Base-by-base conservation (phyloP, 2,797 vertebrate species). In the Tenualosa thibaudeaui region DNA sequence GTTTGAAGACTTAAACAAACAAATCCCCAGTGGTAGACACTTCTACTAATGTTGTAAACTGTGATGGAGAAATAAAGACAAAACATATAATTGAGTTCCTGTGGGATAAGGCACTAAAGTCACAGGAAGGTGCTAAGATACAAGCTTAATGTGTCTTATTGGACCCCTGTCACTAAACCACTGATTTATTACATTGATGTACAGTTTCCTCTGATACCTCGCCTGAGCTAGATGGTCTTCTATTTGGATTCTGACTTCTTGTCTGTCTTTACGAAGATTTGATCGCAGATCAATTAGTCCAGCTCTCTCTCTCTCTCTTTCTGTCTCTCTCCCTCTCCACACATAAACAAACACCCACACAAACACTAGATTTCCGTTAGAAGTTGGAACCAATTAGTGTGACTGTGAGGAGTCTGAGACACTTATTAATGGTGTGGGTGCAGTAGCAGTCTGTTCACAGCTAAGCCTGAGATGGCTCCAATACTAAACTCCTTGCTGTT, bases 361-460 rank as follows among this genome's bases (percentile, higher is more conserved):
- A 43, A 7, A 31, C 53, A 31, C 51, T 71, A 84, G 54, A 60
- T 51, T n/a, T 43, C 31, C 50, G 87, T 93, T 91, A 85, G 84
- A 91, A 92, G 88, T 90, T 87, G 91, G 92, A 90, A 89, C 93
- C 94, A 95, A 96, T 95, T 95, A 95, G 93, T 87, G 87, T 89
- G 89, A 91, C 37, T 90, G 90, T 86, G 87, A 87, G 75, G 86
- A 86, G 81, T 84, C 82, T 86, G 86, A 89, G 90, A 89, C 88
- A 89, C 91, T 95, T 94, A 95, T 95, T 95, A 94, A 92, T 88
- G 89, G 91, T 94, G 93, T 90, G 93, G 92, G 91, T 93, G 87
- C 85, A 89, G 8, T 89, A 89, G 90, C 90, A 93, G 91, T 92
- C 92, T 93, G 89, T 91, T 89, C 91, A 91, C 92, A 88, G 92